Evolutionary conservation across 2,888 invertebrate genomes (phyloP).

Genomic region (Operophtera brumata): DNA sequence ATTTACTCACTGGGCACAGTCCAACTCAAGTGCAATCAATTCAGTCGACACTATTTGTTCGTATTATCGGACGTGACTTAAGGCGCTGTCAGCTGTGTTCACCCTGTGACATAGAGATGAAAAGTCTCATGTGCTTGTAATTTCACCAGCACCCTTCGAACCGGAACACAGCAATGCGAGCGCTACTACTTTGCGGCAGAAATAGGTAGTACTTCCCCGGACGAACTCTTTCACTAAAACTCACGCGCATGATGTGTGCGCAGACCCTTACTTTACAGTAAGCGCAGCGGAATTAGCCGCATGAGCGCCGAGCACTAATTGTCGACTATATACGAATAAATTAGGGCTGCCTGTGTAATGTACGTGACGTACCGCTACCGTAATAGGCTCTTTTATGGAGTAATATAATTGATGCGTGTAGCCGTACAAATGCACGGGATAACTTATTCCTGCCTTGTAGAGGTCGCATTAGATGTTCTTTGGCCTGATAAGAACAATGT

Average conservation of each 20-base stretch:
- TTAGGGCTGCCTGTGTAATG: constrained; percentile 39
- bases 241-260: background rate
- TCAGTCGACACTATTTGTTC: background rate
- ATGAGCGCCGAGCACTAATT: constrained; percentile 50
- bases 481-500: background rate
- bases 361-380: constrained; percentile 39
- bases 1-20: constrained; percentile 18
- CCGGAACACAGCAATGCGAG: background rate
- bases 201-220: background rate
- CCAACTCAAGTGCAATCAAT: constrained; percentile 1
- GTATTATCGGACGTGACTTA: too few relatives aligned
- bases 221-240: too few relatives aligned
- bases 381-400: constrained; percentile 18
- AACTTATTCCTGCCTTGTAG: background rate
- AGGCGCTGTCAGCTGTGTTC: too few relatives aligned
- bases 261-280: constrained; percentile 35
- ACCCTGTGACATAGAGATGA: too few relatives aligned
- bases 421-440: constrained; percentile 5
- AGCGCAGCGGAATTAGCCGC: constrained; percentile 39
- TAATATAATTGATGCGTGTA: constrained; percentile 12
- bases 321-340: constrained; percentile 43
- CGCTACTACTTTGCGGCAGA: background rate
- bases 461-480: background rate
- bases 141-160: too few relatives aligned
- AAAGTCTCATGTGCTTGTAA: too few relatives aligned